These are phyloP conservation scores for Crotalus tigris DNA, from an alignment of 2,113 vertebrate species.

Conservation along the genomic window DNA sequence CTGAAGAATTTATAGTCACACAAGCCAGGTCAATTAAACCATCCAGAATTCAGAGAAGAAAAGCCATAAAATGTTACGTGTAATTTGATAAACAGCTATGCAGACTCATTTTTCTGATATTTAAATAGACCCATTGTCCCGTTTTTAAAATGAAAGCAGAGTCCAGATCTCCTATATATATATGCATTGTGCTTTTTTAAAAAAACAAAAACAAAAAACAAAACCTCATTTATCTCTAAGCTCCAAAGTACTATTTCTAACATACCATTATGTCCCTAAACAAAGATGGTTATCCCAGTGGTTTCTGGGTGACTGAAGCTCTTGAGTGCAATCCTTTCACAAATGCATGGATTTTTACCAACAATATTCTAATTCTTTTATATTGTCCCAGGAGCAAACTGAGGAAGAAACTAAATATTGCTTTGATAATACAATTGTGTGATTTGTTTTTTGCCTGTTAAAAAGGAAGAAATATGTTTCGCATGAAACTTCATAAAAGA, in stretches of 20 bases:
- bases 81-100: not conserved
- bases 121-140: not conserved
- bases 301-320: not conserved
- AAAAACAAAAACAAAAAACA: not conserved
- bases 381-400: not conserved
- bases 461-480: not conserved
- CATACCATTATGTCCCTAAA: not conserved
- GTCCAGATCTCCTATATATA: not conserved
- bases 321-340: not conserved
- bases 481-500: not conserved
- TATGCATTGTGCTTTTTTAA: not conserved
- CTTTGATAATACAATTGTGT: not conserved
- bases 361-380: not conserved
- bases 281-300: not conserved
- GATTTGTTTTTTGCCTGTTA: not conserved
- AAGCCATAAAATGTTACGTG: not conserved
- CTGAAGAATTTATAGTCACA: not conserved
- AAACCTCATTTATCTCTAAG: not conserved
- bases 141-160: not conserved
- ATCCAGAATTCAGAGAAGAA: not conserved
- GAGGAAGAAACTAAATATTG: not conserved
- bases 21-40: not conserved
- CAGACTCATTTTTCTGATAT: not conserved
- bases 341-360: not conserved
- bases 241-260: not conserved